Evolutionary conservation across 2,113 vertebrate genomes (phyloP).

Genomic region (Kryptolebias marmoratus): DNA sequence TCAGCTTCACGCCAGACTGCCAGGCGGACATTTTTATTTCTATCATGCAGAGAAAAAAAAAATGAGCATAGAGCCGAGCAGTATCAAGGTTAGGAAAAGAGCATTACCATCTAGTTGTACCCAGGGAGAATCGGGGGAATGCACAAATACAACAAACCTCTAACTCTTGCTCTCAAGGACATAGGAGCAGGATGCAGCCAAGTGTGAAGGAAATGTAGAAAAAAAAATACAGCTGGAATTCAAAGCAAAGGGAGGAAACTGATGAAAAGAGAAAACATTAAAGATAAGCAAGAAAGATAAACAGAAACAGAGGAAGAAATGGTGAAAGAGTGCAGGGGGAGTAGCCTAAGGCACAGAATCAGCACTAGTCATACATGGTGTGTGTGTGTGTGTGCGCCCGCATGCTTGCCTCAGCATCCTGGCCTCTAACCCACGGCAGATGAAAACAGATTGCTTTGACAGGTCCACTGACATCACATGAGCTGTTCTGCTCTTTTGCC

Average conservation of each 20-base stretch:
- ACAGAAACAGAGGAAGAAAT: slow-evolving; percentile 4
- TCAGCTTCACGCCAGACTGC: slow-evolving; percentile 24
- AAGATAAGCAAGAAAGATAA: slow-evolving; percentile 22
- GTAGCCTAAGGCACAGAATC: slow-evolving; percentile 19
- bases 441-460: slow-evolving; percentile 62
- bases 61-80: slow-evolving; percentile 1
- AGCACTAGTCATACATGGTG: slow-evolving; percentile 14
- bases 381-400: slow-evolving; percentile 9
- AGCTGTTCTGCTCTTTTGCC: slow-evolving; percentile 51
- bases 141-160: slow-evolving; percentile 33
- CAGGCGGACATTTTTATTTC: slow-evolving; percentile 44
- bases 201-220: slow-evolving; percentile 18
- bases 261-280: background rate
- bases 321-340: slow-evolving; percentile 35
- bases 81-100: slow-evolving; percentile 56
- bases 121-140: slow-evolving; percentile 27
- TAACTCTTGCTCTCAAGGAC: slow-evolving; percentile 64
- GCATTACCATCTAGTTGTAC: slow-evolving; percentile 47
- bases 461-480: slow-evolving; percentile 52
- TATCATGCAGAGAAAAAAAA: slow-evolving; percentile 1
- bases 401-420: slow-evolving; percentile 8
- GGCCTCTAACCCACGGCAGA: slow-evolving; percentile 43
- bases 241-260: background rate
- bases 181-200: slow-evolving; percentile 17
- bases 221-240: slow-evolving; percentile 30